Evolutionary conservation across 2,113 vertebrate genomes (phyloP).

Genomic region (Balaeniceps rex): DNA sequence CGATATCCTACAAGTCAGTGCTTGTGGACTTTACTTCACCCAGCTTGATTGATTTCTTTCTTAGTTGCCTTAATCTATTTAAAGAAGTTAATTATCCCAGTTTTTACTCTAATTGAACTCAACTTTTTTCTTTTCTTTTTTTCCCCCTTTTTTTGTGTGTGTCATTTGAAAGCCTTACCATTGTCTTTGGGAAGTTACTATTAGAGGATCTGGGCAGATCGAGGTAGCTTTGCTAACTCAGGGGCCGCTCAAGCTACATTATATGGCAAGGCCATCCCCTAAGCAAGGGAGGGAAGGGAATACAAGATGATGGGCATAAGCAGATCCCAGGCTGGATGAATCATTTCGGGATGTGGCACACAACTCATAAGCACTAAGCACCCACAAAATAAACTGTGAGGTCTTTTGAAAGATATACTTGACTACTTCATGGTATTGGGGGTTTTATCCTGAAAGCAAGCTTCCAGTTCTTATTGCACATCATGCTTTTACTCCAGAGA

Average conservation of each 20-base stretch:
- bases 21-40: background rate
- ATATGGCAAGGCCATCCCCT: too few species aligned
- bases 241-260: too few species aligned
- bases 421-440: fast-evolving
- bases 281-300: background rate
- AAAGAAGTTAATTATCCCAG: background rate
- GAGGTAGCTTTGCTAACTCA: background rate
- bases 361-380: background rate
- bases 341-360: background rate
- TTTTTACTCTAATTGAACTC: background rate
- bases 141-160: too few species aligned
- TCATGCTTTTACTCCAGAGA: background rate
- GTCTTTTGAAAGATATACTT: background rate
- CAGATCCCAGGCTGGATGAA: background rate
- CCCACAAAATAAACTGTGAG: background rate
- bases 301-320: background rate
- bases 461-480: too few species aligned
- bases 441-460: background rate
- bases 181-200: background rate
- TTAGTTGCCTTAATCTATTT: background rate
- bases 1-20: background rate
- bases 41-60: background rate
- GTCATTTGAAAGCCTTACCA: background rate
- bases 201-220: background rate
- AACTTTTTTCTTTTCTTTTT: too few species aligned